These are phyloP conservation scores for Mesitornis unicolor DNA, from an alignment of 2,113 vertebrate species.

Conservation along the genomic window DNA sequence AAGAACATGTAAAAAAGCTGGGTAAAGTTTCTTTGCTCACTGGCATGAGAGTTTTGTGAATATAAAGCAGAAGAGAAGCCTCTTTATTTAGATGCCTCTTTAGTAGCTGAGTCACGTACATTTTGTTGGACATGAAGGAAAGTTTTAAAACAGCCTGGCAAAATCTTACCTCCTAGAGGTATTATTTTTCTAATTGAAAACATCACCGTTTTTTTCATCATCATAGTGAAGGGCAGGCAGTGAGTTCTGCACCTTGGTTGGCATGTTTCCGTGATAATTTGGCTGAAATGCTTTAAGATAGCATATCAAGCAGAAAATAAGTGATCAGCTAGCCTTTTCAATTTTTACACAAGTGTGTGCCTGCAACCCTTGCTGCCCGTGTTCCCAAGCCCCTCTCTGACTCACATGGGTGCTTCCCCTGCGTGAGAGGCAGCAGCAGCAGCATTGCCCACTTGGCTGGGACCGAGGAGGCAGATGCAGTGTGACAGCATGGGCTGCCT, in stretches of 20 bases:
- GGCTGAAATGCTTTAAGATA: background rate
- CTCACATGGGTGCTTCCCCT: background rate
- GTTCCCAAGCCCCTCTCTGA: background rate
- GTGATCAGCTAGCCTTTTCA: background rate
- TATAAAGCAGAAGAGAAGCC: slow-evolving; percentile 53
- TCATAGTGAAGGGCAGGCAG: background rate
- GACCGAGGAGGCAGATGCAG: background rate
- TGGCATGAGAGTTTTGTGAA: slow-evolving; percentile 46
- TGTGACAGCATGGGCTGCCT: fast-evolving
- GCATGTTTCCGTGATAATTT: background rate
- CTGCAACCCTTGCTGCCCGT: background rate
- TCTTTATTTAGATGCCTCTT: slow-evolving; percentile 64
- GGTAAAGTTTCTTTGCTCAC: slow-evolving; percentile 30
- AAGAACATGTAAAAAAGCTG: slow-evolving; percentile 44
- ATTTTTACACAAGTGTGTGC: background rate
- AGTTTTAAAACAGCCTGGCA: slow-evolving; percentile 34
- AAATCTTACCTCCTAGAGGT: background rate
- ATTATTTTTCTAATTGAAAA: slow-evolving; percentile 1
- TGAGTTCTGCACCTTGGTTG: background rate
- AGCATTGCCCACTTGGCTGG: fast-evolving
- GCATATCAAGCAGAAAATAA: background rate
- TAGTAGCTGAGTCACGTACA: slow-evolving; percentile 63
- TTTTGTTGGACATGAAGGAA: slow-evolving; percentile 37
- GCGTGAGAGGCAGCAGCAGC: fast-evolving
- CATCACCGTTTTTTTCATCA: background rate